Percentiles rank a stretch among this genome's conserved stretches.
These are phyloP conservation scores for Peromyscus maniculatus DNA, from an alignment of 2,113 vertebrate species.

Conservation along the genomic window DNA sequence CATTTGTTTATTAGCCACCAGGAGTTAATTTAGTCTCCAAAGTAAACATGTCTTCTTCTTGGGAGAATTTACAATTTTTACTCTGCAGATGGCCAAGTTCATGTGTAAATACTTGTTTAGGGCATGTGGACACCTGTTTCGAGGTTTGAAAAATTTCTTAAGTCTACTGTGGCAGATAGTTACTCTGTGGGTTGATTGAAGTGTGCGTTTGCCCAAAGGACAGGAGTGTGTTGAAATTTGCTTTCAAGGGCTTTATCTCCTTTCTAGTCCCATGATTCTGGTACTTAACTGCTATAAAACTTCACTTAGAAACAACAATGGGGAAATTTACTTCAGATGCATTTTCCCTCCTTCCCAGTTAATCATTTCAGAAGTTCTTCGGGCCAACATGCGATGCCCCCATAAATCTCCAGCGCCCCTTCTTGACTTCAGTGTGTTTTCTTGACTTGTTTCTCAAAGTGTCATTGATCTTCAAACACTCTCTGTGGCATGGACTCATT, in stretches of 20 bases:
- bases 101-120: conserved; percentile 44
- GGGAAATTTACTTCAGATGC: neutral
- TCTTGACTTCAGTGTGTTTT: neutral
- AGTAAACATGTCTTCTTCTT: conserved; percentile 39
- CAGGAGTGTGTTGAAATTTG: conserved; percentile 36
- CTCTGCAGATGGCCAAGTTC: conserved; percentile 23
- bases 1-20: conserved; percentile 58
- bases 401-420: neutral
- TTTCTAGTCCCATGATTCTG: conserved; percentile 42
- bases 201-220: neutral
- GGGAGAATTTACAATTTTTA: conserved; percentile 18
- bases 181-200: neutral
- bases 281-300: conserved; percentile 52
- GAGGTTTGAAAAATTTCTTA: neutral
- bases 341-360: conserved; percentile 38
- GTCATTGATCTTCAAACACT: neutral
- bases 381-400: neutral
- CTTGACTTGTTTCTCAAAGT: conserved; percentile 8
- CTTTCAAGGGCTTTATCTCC: conserved; percentile 47
- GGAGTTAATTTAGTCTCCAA: conserved; percentile 55
- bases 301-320: conserved; percentile 15
- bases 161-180: neutral
- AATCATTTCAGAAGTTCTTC: conserved; percentile 55
- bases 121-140: conserved; percentile 32
- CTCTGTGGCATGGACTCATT: neutral